A percentile compares a stretch with the other conserved stretches of the same genome.
Conservation (phyloP, 2,888 invertebrate species). For the Drosophila diplacantha region DNA sequence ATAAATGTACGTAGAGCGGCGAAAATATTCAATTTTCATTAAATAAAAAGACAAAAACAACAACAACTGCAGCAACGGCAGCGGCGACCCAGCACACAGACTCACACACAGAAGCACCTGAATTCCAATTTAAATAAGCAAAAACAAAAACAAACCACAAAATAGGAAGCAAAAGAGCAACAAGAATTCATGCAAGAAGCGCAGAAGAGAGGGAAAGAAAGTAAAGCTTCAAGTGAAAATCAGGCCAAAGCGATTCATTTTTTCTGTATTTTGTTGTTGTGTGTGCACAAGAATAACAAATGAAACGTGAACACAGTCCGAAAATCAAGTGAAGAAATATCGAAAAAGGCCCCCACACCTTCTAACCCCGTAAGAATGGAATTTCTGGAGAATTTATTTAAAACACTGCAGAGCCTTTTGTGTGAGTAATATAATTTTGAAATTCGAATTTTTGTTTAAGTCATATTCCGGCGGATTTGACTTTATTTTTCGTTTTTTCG, state of each 20-base stretch:
- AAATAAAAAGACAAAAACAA: not conserved
- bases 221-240: conserved; percentile 57
- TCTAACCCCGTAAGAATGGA: conserved; percentile 60
- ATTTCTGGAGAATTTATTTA: conserved; percentile 61
- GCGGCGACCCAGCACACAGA: conserved; percentile 9
- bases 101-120: conserved; percentile 4
- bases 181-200: conserved; percentile 28
- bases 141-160: conserved; percentile 31
- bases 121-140: conserved; percentile 13
- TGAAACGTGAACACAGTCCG: conserved; percentile 21
- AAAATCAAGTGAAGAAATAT: conserved; percentile 14
- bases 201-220: conserved; percentile 51
- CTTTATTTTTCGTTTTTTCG: not conserved
- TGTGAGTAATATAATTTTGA: conserved; percentile 60
- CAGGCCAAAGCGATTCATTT: conserved; percentile 51
- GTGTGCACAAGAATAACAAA: conserved; percentile 30
- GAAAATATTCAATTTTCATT: conserved; percentile 24
- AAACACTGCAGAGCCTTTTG: conserved; percentile 63
- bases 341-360: conserved; percentile 1
- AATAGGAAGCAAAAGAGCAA: conserved; percentile 10
- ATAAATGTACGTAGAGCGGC: conserved; percentile 27
- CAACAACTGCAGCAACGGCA: not conserved
- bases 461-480: not conserved
- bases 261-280: conserved; percentile 10
- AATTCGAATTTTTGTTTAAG: not conserved